Percentiles rank a stretch among this genome's conserved stretches.
Conservation (phyloP, 2,113 vertebrate genomes). For the Natator depressus region DNA sequence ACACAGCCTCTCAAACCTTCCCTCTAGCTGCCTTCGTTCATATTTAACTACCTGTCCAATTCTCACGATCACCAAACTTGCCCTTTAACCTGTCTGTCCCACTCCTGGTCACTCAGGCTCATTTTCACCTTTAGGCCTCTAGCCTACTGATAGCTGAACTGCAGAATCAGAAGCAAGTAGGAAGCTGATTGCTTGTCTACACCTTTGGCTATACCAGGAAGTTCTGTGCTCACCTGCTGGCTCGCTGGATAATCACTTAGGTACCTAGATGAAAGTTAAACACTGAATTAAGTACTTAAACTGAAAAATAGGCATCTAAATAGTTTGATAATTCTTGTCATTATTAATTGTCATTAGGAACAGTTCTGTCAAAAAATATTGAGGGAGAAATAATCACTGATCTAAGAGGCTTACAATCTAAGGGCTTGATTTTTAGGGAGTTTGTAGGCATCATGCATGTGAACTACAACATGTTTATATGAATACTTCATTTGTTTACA, state of each 20-base stretch:
- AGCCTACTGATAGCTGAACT: background rate
- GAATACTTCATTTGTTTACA: background rate
- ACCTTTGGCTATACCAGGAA: background rate
- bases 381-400: background rate
- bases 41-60: background rate
- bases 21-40: background rate
- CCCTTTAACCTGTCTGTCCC: background rate
- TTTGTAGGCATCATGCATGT: background rate
- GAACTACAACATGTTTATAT: background rate
- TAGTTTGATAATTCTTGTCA: background rate
- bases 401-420: background rate
- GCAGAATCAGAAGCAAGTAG: background rate
- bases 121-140: background rate
- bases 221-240: too few species aligned
- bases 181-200: background rate
- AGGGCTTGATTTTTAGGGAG: background rate
- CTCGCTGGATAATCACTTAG: too few species aligned
- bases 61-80: background rate
- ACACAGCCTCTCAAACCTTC: background rate
- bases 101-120: background rate
- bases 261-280: too few species aligned
- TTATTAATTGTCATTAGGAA: background rate
- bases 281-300: too few species aligned
- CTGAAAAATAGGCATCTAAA: too few species aligned
- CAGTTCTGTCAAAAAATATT: background rate